phyloP scores from a whole-genome alignment of 2,797 vertebrate species.

The Tragelaphus eurycerus region DNA sequence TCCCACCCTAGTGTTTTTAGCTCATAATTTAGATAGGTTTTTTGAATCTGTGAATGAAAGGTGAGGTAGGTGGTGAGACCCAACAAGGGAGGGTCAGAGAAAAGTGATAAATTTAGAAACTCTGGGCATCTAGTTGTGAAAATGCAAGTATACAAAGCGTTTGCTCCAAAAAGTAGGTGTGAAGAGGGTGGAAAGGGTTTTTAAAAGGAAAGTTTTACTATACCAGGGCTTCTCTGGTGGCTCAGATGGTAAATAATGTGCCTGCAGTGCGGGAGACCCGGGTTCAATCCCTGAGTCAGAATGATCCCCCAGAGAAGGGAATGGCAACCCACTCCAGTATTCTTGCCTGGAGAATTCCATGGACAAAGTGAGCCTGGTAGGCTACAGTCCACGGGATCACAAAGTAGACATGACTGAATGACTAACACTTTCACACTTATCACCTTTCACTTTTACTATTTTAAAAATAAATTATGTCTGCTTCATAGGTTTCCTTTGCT shows the following conservation, averaged over 20 bases:
- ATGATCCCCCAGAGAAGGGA: not conserved
- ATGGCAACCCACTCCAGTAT: not conserved
- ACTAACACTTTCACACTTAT: not conserved
- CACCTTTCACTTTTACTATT: not conserved
- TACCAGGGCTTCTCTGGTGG: not conserved
- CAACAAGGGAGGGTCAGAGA: not conserved
- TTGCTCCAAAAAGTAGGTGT: not conserved
- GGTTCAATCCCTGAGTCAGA: not conserved
- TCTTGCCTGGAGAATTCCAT: not conserved
- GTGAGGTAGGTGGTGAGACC: not conserved
- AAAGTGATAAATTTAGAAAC: not conserved
- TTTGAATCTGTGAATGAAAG: not conserved
- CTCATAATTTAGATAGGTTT: not conserved
- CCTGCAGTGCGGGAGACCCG: fast-evolving
- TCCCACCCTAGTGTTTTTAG: not conserved
- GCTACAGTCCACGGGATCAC: not conserved
- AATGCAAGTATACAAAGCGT: not conserved
- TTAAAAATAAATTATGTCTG: not conserved
- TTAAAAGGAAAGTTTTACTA: not conserved
- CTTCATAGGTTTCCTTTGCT: slow-evolving; percentile 3
- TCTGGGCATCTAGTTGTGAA: not conserved
- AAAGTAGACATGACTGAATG: not conserved
- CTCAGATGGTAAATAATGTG: not conserved
- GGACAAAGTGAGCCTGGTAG: not conserved
- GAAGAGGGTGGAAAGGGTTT: not conserved